Evolutionary conservation across 2,888 invertebrate species (phyloP), one percentile per base, ranked within the genome.

Genomic region (Metallyticus violacea): DNA sequence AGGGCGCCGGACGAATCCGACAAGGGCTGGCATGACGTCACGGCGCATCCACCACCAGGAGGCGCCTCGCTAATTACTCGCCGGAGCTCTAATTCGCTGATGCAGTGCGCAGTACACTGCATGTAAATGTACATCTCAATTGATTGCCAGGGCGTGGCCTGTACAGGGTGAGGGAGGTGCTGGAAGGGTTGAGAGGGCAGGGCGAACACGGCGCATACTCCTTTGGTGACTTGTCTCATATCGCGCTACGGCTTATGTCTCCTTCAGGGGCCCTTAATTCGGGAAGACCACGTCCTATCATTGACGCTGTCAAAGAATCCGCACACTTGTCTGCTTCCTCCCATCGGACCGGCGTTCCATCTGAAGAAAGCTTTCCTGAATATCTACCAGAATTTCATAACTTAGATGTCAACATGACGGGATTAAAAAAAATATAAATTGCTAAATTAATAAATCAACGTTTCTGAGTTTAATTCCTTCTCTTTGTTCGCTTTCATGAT

Each of bases 111-210:
- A 83, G 27, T 77, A 30, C 81, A 81, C 30, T 30, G 25, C 81
- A 83, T 83, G 83, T 83, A 77, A 83, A 83, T 83, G 40, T 77
- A 30, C 28, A 77, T 83, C 82, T 76, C 82, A 83, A 83, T 83
- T 76, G 81, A 81, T 81, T 79, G 26, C 28, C 25, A 62, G 82
- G 26, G 76, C 76, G 28, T 77, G 85, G 85, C 78, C 79, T 26
- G 79, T 26, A 27, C 79, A 26, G 85, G 85, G 77, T 78, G 28
- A 27, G 79, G 85, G 85, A 85, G 85, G 85, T 78, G 85, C 79
- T 78, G 85, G 77, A 85, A 85, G 85, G 85, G 85, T 78, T 85
- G 83, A 30, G 62, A 83, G 77, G 30, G 28, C 77, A 62, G 25
- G 85, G 78, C 77, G 83, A 28, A 77, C 77, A 77, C 77, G 62